A percentile compares a stretch with the other conserved stretches of the same genome.
phyloP scores from a whole-genome alignment of 1,140 invertebrate genomes.

The Hypsibius dujardini region DNA sequence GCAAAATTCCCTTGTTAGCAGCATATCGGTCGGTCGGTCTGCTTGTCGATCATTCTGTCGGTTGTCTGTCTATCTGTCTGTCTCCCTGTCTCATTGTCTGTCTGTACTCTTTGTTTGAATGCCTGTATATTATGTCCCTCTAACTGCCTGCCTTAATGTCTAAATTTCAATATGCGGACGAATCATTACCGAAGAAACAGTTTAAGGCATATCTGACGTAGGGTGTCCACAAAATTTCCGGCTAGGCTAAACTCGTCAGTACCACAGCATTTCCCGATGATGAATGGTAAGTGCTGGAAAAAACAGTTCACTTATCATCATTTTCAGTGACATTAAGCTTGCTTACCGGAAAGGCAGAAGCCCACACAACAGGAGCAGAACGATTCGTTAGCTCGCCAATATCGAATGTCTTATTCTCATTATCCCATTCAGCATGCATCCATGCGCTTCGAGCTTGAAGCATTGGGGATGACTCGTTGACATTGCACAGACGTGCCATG shows the following conservation, averaged over 20 bases:
- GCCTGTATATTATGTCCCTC: too few species aligned
- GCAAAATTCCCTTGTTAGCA: too few species aligned
- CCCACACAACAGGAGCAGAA: background rate
- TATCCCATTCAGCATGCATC: background rate
- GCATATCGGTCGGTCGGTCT: too few species aligned
- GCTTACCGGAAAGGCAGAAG: conserved; percentile 1
- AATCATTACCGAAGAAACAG: background rate
- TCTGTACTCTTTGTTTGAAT: too few species aligned
- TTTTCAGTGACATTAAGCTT: background rate
- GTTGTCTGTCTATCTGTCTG: too few species aligned
- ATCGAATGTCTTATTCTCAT: background rate
- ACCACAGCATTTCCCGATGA: conserved; percentile 5
- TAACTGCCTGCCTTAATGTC: too few species aligned
- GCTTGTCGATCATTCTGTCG: too few species aligned
- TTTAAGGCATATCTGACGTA: background rate
- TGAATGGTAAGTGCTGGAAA: background rate
- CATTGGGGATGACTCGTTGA: background rate
- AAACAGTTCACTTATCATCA: background rate
- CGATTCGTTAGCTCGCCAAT: background rate
- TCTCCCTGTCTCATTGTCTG: too few species aligned
- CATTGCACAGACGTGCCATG: background rate
- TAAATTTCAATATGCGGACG: background rate
- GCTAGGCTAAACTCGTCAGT: background rate
- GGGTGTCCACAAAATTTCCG: background rate
- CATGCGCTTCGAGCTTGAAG: background rate